Evolutionary conservation across 2,113 vertebrate genomes (phyloP).

Genomic region (Odontophorus gujanensis): DNA sequence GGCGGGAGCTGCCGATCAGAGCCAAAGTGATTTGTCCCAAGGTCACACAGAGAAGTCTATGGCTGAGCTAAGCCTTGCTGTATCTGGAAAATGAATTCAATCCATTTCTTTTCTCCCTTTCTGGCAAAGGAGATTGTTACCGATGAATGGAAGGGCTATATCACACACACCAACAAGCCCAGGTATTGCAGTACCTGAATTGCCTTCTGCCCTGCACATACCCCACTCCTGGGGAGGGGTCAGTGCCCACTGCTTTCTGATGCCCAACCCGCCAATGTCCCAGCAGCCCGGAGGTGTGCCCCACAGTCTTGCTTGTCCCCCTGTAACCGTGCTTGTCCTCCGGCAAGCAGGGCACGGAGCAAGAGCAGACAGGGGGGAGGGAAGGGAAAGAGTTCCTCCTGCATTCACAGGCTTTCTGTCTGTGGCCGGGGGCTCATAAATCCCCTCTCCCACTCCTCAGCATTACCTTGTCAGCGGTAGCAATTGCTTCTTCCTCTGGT

Average conservation of each 20-base stretch:
- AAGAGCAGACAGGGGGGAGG: not conserved
- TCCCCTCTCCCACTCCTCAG: not conserved
- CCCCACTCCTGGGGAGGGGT: not conserved
- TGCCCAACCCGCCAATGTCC: fast-evolving
- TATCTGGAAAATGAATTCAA: slow-evolving; percentile 20
- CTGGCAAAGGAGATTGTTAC: not conserved
- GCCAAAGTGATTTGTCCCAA: slow-evolving; percentile 54
- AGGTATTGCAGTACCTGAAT: not conserved
- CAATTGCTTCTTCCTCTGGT: not conserved
- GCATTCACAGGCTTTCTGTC: not conserved
- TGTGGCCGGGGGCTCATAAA: not conserved
- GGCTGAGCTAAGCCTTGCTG: slow-evolving; percentile 9
- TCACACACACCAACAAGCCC: not conserved
- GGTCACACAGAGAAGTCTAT: slow-evolving; percentile 57
- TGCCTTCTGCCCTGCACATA: not conserved
- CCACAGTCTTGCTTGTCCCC: not conserved
- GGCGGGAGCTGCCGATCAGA: not conserved
- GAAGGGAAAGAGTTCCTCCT: not conserved
- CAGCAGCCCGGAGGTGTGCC: not conserved
- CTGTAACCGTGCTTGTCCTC: not conserved
- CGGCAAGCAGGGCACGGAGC: not conserved
- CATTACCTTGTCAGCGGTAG: slow-evolving; percentile 35
- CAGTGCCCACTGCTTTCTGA: not conserved
- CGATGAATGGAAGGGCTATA: not conserved
- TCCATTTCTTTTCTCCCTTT: not conserved